Base-by-base conservation (phyloP, 1,140 invertebrate genomes). In the Geopemphigus sp. region DNA sequence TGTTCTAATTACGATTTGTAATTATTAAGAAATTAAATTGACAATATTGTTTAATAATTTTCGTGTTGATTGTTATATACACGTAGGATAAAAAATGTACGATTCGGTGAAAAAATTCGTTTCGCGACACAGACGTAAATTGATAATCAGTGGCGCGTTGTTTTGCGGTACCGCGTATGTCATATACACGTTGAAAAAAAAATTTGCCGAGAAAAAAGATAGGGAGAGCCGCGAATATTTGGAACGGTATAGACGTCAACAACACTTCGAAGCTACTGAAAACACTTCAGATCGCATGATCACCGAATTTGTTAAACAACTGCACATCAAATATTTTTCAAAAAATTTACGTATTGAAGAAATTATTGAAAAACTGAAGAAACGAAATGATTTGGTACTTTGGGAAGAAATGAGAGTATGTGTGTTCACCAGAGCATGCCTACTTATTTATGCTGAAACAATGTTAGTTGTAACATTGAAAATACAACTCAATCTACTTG, bases 401-500 rank as follows among this genome's bases (percentile, higher is more conserved):
- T 76, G 73, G 73, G 73, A 76, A 59, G n/a, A 76, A 47, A 76
- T 76, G 73, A 76, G 39, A 47, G 22, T 76, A 39, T 76, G 73
- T 22, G 73, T 76, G 39, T 61, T 76, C 45, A 76, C 73, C 8
- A 59, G 73, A 61, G 73, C 73, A 24, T 76, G 73, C 26, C 45
- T 76, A 47, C 54, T 76, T 10, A 56, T 76, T 76, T 76, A 76
- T 61, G 73, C 73, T 47, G 73, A 76, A 47, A 76, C 73, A 22
- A 57, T 76, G 32, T 61, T 76, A 24, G 73, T 61, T 39, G 59
- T 76, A 59, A 76, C 73, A 0, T 59, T 76, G n/a, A 76, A 76
- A 61, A 76, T 76, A 45, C 73, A 76, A 76, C 56, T 76, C 4
- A 76, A 76, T 45, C 19, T 76, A 19, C 56, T 76, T 14, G 73